Percentiles rank a stretch among this genome's conserved stretches.
Evolutionary conservation across 1,140 invertebrate species (phyloP).

Genomic region (Cylas formicarius): DNA sequence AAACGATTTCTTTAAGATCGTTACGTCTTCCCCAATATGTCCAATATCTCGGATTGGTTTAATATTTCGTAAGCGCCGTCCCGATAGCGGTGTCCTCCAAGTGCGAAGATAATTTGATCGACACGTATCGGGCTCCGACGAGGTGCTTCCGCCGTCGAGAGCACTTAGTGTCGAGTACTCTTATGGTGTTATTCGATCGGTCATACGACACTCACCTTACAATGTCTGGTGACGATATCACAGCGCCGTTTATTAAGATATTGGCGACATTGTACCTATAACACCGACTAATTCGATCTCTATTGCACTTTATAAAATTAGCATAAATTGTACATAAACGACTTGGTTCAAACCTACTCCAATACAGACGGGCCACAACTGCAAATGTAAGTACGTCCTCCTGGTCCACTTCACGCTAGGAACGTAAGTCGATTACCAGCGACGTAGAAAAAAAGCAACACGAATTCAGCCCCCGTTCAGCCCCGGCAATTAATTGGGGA

Average conservation of each 20-base stretch:
- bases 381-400: too few relatives aligned
- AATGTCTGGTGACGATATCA: conserved; percentile 14
- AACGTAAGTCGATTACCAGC: too few relatives aligned
- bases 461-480: too few relatives aligned
- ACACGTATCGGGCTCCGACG: conserved; percentile 25
- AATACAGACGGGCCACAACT: too few relatives aligned
- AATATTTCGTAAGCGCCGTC: conserved; percentile 13
- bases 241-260: too few relatives aligned
- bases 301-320: too few relatives aligned
- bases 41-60: conserved; percentile 8
- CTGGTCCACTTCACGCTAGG: too few relatives aligned
- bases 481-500: conserved; percentile 10
- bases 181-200: conserved; percentile 30
- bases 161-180: conserved; percentile 29
- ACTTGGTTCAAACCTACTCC: too few relatives aligned
- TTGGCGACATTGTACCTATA: too few relatives aligned
- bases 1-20: not conserved
- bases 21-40: not conserved
- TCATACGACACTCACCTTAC: conserved; percentile 26
- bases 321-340: too few relatives aligned
- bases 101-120: conserved; percentile 30
- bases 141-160: conserved; percentile 32
- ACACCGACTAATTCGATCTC: too few relatives aligned
- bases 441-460: too few relatives aligned
- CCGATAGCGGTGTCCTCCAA: conserved; percentile 12